Evolutionary conservation across 2,797 vertebrate genomes (phyloP), one percentile per base, ranked within the genome.

Genomic region (Siniperca obscura): DNA sequence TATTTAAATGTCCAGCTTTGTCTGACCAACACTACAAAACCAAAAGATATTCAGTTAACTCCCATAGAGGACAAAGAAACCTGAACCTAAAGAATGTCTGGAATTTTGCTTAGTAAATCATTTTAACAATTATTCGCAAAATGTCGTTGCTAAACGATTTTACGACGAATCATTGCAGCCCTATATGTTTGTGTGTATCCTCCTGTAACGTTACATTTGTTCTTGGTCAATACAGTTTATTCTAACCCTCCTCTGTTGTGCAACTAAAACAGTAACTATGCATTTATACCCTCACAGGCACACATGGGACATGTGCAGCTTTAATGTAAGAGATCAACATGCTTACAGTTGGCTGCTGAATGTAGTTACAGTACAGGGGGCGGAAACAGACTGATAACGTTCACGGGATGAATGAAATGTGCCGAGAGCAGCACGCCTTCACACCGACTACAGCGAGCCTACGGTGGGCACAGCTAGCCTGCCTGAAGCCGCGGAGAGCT

Each of bases 361-460:
- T 14, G 72, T 8, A 8, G 42, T 50, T 10, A 4, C 17, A 53
- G 50, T 8, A 30, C 21, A 60, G 67, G 64, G 73, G 82, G 78
- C 56, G 85, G 79, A 84, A 76, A 80, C 81, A 48, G 17, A 11
- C 17, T 2, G 60, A 59, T 42, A 69, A 9, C 34, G 9, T 2
- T 30, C 25, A 50, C 60, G 56, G 69, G 38, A 84, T 85, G 85
- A 86, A 90, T 84, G 84, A 85, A 82, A 76, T 7, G 70, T 0
- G 3, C 38, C 8, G 36, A 14, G n/a, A 64, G 71, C 82, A 77
- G 42, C 50, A 60, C 40, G 27, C 50, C 59, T 79, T 52, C 50
- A 21, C 52, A 0, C 57, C 42, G 59, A 16, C 30, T 9, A 7
- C 61, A 60, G 30, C 8, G 59, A 76, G 62, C n/a, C 77, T 40